These are phyloP conservation scores for Homalodisca vitripennis DNA, from an alignment of 1,140 invertebrate species.

Conservation along the genomic window DNA sequence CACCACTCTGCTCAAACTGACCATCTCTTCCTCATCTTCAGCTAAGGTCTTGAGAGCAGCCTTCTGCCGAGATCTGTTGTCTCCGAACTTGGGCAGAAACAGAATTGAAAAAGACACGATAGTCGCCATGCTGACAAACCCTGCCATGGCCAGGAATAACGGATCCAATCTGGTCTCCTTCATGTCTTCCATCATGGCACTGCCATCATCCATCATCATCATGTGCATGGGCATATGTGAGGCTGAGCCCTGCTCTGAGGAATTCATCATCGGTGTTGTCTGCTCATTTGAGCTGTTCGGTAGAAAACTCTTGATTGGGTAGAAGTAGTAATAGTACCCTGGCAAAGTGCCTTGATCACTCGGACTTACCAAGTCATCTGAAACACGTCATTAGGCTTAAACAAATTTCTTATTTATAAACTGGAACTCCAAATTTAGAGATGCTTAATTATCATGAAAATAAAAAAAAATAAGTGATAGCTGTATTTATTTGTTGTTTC, in stretches of 20 bases:
- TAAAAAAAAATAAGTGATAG: background rate
- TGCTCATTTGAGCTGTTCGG: background rate
- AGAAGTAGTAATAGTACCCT: conserved; percentile 40
- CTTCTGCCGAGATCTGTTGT: conserved; percentile 24
- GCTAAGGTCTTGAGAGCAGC: conserved; percentile 29
- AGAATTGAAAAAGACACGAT: conserved; percentile 50
- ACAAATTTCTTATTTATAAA: background rate
- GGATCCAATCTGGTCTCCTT: conserved; percentile 46
- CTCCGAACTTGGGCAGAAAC: conserved; percentile 48
- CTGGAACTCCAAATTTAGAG: background rate
- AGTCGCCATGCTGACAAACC: conserved; percentile 51
- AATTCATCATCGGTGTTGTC: background rate
- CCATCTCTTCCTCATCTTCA: conserved; percentile 39
- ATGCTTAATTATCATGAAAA: background rate
- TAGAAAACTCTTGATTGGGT: conserved; percentile 35
- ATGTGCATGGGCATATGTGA: conserved; percentile 11
- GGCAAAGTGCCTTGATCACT: conserved; percentile 30
- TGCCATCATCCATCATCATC: conserved; percentile 17
- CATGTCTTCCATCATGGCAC: background rate
- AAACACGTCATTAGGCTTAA: too few relatives aligned
- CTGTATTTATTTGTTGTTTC: too few relatives aligned
- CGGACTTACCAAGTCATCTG: conserved; percentile 19
- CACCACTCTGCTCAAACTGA: conserved; percentile 38
- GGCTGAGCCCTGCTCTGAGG: background rate
- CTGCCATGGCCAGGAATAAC: conserved; percentile 51